These are phyloP conservation scores for Salvelinus sp. DNA, from an alignment of 2,113 vertebrate genomes.

Conservation along the genomic window DNA sequence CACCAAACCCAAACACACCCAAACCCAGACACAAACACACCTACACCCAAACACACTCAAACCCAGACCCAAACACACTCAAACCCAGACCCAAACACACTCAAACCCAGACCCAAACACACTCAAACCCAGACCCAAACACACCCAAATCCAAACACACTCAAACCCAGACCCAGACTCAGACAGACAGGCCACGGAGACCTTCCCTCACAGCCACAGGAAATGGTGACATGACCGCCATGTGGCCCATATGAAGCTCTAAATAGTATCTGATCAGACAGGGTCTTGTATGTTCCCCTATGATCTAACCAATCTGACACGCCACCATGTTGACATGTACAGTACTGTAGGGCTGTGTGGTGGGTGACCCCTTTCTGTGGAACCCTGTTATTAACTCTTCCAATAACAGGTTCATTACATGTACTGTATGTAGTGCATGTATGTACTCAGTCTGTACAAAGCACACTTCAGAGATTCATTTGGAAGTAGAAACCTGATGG, in stretches of 20 bases:
- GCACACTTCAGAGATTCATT: neutral
- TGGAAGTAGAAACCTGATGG: neutral
- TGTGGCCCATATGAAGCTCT: conserved; percentile 9
- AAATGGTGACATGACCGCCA: conserved; percentile 25
- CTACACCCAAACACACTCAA: too few species aligned
- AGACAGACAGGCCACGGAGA: conserved; percentile 31
- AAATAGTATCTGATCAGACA: neutral
- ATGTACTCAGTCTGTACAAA: conserved; percentile 13
- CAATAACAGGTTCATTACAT: conserved; percentile 57
- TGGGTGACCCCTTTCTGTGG: conserved; percentile 36
- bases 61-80: too few species aligned
- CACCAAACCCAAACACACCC: too few species aligned
- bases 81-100: too few species aligned
- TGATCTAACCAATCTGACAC: conserved; percentile 4
- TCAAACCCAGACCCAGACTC: conserved; percentile 16
- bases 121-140: too few species aligned
- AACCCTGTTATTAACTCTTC: conserved; percentile 54
- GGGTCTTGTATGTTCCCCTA: neutral
- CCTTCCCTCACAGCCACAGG: conserved; percentile 35
- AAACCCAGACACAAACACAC: too few species aligned
- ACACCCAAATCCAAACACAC: too few species aligned
- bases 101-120: too few species aligned
- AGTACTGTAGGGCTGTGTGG: conserved; percentile 32
- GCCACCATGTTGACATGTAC: conserved; percentile 45
- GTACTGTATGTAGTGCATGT: conserved; percentile 33